These are phyloP conservation scores for Sinentomon sp. DNA, from an alignment of 2,888 invertebrate genomes.

Conservation along the genomic window DNA sequence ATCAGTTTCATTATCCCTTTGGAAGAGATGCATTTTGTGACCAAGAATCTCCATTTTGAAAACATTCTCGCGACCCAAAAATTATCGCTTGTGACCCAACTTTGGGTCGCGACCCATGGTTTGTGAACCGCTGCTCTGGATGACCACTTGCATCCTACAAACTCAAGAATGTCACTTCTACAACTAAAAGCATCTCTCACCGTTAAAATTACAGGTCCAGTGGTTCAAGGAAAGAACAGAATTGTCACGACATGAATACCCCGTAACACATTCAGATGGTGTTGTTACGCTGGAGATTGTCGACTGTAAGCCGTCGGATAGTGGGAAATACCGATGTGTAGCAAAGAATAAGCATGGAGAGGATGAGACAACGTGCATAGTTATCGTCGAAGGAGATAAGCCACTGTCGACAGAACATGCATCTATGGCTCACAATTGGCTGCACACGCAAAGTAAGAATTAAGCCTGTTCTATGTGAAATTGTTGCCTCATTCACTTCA, in stretches of 20 bases:
- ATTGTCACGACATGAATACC: constrained; percentile 64
- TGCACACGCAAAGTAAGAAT: constrained; percentile 51
- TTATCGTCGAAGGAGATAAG: constrained; percentile 70
- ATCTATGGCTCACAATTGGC: constrained; percentile 55
- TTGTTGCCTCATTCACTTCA: too few relatives aligned
- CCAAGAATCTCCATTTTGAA: too few relatives aligned
- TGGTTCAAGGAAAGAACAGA: constrained; percentile 70
- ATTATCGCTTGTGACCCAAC: too few relatives aligned
- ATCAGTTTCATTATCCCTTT: too few relatives aligned
- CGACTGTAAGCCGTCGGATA: constrained; percentile 77
- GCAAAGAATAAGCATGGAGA: constrained; percentile 81
- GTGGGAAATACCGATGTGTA: constrained; percentile 80
- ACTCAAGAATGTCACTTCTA: too few relatives aligned
- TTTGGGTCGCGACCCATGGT: too few relatives aligned
- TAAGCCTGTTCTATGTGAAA: constrained; percentile 15
- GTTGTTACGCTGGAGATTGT: constrained; percentile 91
- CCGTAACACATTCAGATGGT: constrained; percentile 73
- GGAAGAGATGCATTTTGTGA: too few relatives aligned
- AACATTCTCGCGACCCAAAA: too few relatives aligned
- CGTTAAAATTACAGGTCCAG: constrained; percentile 25
- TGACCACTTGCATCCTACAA: too few relatives aligned
- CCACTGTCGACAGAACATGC: constrained; percentile 62
- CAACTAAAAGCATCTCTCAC: too few relatives aligned
- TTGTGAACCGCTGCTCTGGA: too few relatives aligned
- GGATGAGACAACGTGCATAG: constrained; percentile 82